phyloP scores from a whole-genome alignment of 2,797 vertebrate species.

The Labroides dimidiatus region DNA sequence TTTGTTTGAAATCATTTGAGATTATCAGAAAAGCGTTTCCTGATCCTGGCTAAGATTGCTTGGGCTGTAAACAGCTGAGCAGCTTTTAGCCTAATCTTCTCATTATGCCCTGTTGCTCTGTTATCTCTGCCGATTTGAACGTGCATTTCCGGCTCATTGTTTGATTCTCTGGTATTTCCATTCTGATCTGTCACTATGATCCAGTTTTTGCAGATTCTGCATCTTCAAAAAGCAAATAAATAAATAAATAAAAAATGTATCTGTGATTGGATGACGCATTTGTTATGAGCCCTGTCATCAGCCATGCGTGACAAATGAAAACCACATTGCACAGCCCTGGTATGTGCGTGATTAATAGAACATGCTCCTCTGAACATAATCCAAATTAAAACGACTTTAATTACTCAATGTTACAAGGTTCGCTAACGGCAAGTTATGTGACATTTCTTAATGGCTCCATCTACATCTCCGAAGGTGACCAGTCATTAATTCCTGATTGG shows the following conservation, averaged over 20 bases:
- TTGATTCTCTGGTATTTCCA: conserved; percentile 17
- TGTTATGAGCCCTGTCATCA: not conserved
- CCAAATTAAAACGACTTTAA: conserved; percentile 33
- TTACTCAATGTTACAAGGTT: conserved; percentile 13
- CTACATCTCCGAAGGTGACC: conserved; percentile 31
- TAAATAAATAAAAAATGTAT: conserved; percentile 17
- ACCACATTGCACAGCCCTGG: not conserved
- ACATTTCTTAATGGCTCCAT: conserved; percentile 48
- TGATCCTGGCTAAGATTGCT: conserved; percentile 25
- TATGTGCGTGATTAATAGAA: conserved; percentile 18
- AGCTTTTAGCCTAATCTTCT: conserved; percentile 42
- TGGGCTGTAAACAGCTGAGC: conserved; percentile 35
- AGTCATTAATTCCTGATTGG: conserved; percentile 36
- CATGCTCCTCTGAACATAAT: conserved; percentile 24
- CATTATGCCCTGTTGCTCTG: conserved; percentile 42
- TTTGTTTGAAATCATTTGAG: conserved; percentile 28
- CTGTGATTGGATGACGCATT: conserved; percentile 18
- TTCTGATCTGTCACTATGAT: conserved; percentile 25
- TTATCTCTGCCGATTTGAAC: conserved; percentile 43
- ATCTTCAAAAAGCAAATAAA: conserved; percentile 30
- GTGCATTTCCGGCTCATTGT: conserved; percentile 32
- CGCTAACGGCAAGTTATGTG: conserved; percentile 10
- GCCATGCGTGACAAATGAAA: conserved; percentile 5
- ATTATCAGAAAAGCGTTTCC: conserved; percentile 18
- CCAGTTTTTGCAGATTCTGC: conserved; percentile 26